phyloP scores from a whole-genome alignment of 2,113 vertebrate species.

The Gyps fulvus region DNA sequence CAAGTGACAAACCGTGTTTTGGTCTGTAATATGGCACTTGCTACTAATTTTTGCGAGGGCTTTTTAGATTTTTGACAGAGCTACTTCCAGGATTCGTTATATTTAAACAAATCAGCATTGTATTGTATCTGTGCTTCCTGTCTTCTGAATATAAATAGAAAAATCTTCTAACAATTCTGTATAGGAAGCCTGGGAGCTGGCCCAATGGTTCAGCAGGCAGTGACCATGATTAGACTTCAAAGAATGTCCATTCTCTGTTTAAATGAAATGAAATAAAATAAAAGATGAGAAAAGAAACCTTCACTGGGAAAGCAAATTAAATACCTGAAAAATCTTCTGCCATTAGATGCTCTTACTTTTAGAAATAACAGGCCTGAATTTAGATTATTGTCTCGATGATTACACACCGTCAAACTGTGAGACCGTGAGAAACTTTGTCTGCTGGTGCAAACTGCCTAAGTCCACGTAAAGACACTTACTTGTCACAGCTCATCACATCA shows the following conservation, averaged over 20 bases:
- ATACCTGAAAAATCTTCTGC: not conserved
- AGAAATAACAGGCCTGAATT: not conserved
- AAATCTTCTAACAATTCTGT: constrained; percentile 56
- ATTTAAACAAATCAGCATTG: not conserved
- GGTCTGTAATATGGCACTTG: not conserved
- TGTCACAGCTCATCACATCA: not conserved
- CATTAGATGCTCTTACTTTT: not conserved
- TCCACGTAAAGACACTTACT: not conserved
- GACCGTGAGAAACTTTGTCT: not conserved
- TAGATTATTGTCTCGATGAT: not conserved
- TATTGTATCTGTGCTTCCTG: constrained; percentile 29
- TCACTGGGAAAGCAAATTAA: constrained; percentile 6
- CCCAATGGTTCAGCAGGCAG: constrained; percentile 54
- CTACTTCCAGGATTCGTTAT: not conserved
- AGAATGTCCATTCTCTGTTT: constrained; percentile 63
- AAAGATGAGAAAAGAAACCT: constrained; percentile 52
- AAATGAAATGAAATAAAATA: constrained; percentile 62
- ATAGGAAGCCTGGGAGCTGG: constrained; percentile 51
- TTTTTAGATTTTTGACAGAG: constrained; percentile 2
- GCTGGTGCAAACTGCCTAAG: not conserved
- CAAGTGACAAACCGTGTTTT: not conserved
- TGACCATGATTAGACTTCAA: constrained; percentile 64
- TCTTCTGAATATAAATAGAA: constrained; percentile 53
- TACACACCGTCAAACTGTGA: not conserved
- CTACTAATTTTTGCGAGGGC: not conserved